Base-by-base conservation (phyloP, 1,140 invertebrate genomes). In the Danaus plexippus region DNA sequence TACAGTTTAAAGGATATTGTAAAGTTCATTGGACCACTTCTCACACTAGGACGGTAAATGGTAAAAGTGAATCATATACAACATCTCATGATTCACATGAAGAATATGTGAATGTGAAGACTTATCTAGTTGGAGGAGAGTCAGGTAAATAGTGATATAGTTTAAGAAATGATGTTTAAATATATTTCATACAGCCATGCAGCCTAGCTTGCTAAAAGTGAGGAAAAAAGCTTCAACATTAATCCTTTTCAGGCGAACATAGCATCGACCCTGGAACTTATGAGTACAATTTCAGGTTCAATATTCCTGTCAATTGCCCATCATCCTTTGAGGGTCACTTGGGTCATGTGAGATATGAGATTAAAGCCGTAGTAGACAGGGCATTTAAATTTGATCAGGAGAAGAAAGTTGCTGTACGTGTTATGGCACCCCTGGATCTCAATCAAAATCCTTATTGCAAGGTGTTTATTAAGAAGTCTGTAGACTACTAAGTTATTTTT, bases 321-420 rank as follows among this genome's bases (percentile, higher is more conserved):
- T 92, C 94, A n/a, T 94, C 94, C 3, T 96, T 95, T 85, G 94
- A 95, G 75, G 92, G 93, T 1, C 89, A 92, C 55, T 90, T 91
- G 68, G 95, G 94, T 0, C 90, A 92, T 73, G 88, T 96, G 43
- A 87, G 94, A 11, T 96, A 96, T 77, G 93, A 91, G 32, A 87
- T 95, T 5, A 95, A 94, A 77, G 93, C 92, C 1, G 92, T 92
- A 9, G 80, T 96, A 50, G 94, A 96, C 84, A 90, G 94, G 22
- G 92, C 94, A 15, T 96, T 94, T 92, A 94, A 94, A 61, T 92
- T 94, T 66, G 95, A 96, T 82, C 92, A 95, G 68, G 93, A 95
- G 73, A 91, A 91, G 61, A 93, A 93, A 86, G 91, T 89, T 69
- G 90, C 91, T 1, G 92, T 97, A 62, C 94, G 92, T 2, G 92